Conservation (phyloP, 2,113 vertebrate genomes). For the Catharus bicknelli region DNA sequence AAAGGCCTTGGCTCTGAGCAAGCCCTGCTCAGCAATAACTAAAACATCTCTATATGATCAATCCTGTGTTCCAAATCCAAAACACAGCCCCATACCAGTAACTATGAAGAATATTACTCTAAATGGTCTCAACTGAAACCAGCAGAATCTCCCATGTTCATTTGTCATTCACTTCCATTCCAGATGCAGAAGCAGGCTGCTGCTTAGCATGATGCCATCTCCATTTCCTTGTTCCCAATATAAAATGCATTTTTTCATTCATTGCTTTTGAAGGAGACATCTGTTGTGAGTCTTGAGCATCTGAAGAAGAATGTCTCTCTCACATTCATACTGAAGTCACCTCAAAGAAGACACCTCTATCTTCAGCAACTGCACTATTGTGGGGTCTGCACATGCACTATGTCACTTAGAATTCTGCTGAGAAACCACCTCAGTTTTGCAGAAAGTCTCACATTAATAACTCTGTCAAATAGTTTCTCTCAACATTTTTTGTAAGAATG, state of each 20-base stretch:
- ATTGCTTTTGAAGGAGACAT: slow-evolving; percentile 39
- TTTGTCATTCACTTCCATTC: not conserved
- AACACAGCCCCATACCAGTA: not conserved
- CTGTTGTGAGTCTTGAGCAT: not conserved
- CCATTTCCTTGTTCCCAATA: not conserved
- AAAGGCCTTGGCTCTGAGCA: not conserved
- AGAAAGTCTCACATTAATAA: not conserved
- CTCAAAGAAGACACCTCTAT: not conserved
- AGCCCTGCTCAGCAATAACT: not conserved
- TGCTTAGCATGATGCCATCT: slow-evolving; percentile 32
- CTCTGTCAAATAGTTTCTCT: not conserved
- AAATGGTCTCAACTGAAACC: not conserved
- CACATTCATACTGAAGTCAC: not conserved
- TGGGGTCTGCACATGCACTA: not conserved
- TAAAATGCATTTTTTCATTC: slow-evolving; percentile 7
- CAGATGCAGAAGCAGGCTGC: slow-evolving; percentile 45
- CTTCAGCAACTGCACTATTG: not conserved
- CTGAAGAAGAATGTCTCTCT: not conserved
- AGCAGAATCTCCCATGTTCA: not conserved
- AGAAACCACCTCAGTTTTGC: not conserved
- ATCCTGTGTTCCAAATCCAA: not conserved
- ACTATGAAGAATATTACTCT: not conserved
- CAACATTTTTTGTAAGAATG: accelerated
- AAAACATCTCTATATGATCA: not conserved
- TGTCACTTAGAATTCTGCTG: not conserved